Base-by-base conservation (phyloP, 1,140 invertebrate genomes). In the Leptestheria dahalacensis region DNA sequence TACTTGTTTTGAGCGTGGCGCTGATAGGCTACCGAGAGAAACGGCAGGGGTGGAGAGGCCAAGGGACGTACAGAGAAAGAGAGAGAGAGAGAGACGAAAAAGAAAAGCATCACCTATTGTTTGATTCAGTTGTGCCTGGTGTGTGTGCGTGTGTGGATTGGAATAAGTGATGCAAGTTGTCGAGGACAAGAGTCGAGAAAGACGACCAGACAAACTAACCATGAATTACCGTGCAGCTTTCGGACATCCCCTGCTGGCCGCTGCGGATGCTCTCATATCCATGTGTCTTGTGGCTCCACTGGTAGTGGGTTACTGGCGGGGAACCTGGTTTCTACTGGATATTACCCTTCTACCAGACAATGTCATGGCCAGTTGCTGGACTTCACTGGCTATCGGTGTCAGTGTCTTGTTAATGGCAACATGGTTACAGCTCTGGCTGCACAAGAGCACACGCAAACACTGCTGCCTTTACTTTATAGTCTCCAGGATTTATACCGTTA, bases 281-380 rank as follows among this genome's bases (percentile, higher is more conserved):
- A 79, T 81, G 49, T 66, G 79, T 0, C 73, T 91, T 11, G 79
- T 88, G 4, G 82, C 84, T 0, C 87, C 87, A 9, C 78, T 82
- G 10, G 86, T 89, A 1, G 85, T 91, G 9, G 79, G 80, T 50
- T 91, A 89, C 68, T 91, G 88, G 88, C 76, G 88, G 26, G 85
- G 86, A 54, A 86, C 85, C 26, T 91, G 86, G 86, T 78, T 80
- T 48, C 76, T 91, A 18, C 82, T 86, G 75, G 84, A 83, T 61
- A 66, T 79, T 26, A 82, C 84, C 68, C 73, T 88, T 23, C 79
- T 80, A 51, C 82, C 84, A 1, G 70, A 75, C 0, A 67, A 80
- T 26, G 67, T 71, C 11, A 68, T 78, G 0, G 61, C 77, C 2
- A 86, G 83, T 65, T 77, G 78, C 10, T 68, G 79, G 12, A 71